A percentile compares a stretch with the other conserved stretches of the same genome.
Evolutionary conservation across 2,888 invertebrate genomes (phyloP).

Genomic region (Xylota segnis): DNA sequence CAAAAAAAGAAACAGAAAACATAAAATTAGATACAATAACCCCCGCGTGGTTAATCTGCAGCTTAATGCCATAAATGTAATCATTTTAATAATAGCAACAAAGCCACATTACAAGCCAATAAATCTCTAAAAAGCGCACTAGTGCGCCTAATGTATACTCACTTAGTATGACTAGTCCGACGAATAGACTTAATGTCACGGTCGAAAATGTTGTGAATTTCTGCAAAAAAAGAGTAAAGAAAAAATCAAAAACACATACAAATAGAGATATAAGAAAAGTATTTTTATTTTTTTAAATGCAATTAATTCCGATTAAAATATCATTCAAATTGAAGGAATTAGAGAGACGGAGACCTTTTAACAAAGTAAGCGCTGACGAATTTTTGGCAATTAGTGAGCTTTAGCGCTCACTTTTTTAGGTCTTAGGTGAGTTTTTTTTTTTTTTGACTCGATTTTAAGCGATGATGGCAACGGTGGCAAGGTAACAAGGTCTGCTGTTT

Average conservation of each 20-base stretch:
- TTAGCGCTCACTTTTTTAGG: background rate
- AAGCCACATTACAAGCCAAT: conserved; percentile 49
- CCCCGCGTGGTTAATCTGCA: conserved; percentile 21
- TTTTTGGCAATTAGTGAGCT: conserved; percentile 31
- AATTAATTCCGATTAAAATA: conserved; percentile 59
- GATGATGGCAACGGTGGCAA: conserved; percentile 59
- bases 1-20: conserved; percentile 57
- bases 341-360: conserved; percentile 16
- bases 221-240: conserved; percentile 85
- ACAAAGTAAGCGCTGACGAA: conserved; percentile 6
- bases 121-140: conserved; percentile 50
- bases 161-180: conserved; percentile 97
- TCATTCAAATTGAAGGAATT: conserved; percentile 9
- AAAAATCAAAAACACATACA: conserved; percentile 25
- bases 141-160: conserved; percentile 84
- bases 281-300: conserved; percentile 46
- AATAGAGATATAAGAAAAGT: conserved; percentile 21
- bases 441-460: conserved; percentile 39
- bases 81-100: conserved; percentile 17
- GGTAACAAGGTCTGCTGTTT: conserved; percentile 34
- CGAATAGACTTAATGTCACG: conserved; percentile 95
- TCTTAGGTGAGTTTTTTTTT: conserved; percentile 46
- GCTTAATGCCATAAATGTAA: background rate
- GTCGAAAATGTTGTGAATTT: conserved; percentile 96
- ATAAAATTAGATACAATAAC: conserved; percentile 15